These are phyloP conservation scores for Osmerus eperlanus DNA, from an alignment of 2,113 vertebrate species.

Conservation along the genomic window DNA sequence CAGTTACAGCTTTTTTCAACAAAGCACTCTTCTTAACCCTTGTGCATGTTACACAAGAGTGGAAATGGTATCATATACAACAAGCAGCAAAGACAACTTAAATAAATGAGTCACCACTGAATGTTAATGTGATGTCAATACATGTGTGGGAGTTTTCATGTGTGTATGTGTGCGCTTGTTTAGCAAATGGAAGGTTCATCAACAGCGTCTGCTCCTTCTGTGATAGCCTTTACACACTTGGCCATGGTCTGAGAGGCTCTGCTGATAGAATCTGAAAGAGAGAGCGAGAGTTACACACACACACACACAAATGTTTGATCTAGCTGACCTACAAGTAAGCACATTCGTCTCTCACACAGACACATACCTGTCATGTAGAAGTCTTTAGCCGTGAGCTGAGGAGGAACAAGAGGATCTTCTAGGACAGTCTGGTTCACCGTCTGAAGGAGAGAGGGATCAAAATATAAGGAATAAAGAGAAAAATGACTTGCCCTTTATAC, in stretches of 20 bases:
- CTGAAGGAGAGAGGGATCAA: slow-evolving; percentile 57
- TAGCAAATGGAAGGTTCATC: slow-evolving; percentile 93
- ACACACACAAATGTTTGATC: background rate
- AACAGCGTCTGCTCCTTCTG: slow-evolving; percentile 88
- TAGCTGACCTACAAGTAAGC: too few species aligned
- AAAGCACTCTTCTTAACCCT: slow-evolving; percentile 34
- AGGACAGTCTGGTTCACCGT: slow-evolving; percentile 84
- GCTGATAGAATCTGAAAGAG: slow-evolving; percentile 87
- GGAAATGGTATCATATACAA: slow-evolving; percentile 41
- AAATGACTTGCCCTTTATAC: background rate
- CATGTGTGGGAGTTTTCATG: background rate
- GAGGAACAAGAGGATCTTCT: slow-evolving; percentile 86
- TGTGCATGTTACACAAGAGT: background rate
- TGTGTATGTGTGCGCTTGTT: slow-evolving; percentile 74
- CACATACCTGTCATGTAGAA: slow-evolving; percentile 96
- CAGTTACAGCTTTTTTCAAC: slow-evolving; percentile 37
- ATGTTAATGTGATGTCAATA: background rate
- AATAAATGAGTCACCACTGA: slow-evolving; percentile 42
- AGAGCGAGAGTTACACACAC: background rate
- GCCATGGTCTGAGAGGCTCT: slow-evolving; percentile 98
- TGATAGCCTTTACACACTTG: slow-evolving; percentile 94
- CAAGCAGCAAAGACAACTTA: slow-evolving; percentile 52
- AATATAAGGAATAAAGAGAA: background rate
- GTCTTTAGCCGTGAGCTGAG: slow-evolving; percentile 91
- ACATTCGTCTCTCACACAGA: background rate